Evolutionary conservation across 2,113 vertebrate genomes (phyloP).

Genomic region (Excalfactoria chinensis): DNA sequence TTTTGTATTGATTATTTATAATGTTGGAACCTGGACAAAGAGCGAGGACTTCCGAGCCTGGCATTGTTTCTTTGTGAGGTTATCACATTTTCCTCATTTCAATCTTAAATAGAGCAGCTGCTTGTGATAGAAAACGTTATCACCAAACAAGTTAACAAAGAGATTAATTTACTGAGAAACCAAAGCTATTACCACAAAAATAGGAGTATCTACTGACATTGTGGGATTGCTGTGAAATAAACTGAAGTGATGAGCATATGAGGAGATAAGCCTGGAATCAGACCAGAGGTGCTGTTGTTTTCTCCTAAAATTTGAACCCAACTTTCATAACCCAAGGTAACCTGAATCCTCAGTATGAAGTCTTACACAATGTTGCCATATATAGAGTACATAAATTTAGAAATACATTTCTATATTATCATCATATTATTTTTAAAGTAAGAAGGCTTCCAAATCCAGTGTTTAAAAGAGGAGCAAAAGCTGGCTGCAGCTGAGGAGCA

Average conservation of each 20-base stretch:
- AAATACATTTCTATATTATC: not conserved
- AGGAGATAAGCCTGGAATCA: not conserved
- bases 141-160: not conserved
- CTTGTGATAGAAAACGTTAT: slow-evolving; percentile 6
- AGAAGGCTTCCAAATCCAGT: not conserved
- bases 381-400: not conserved
- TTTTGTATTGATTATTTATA: slow-evolving; percentile 11
- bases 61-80: not conserved
- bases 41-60: not conserved
- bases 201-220: not conserved
- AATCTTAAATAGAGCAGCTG: slow-evolving; percentile 7
- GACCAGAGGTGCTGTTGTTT: not conserved
- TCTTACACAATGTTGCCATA: not conserved
- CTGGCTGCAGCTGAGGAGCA: not conserved
- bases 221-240: not conserved
- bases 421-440: not conserved
- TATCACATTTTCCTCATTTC: not conserved
- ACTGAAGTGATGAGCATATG: not conserved
- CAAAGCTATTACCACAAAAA: slow-evolving; percentile 4
- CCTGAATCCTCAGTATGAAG: not conserved
- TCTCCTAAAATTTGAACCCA: not conserved
- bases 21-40: not conserved
- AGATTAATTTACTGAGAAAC: slow-evolving; percentile 40
- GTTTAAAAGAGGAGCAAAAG: not conserved
- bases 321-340: not conserved